Evolutionary conservation across 2,888 invertebrate species (phyloP).

Genomic region (Antitype chi): DNA sequence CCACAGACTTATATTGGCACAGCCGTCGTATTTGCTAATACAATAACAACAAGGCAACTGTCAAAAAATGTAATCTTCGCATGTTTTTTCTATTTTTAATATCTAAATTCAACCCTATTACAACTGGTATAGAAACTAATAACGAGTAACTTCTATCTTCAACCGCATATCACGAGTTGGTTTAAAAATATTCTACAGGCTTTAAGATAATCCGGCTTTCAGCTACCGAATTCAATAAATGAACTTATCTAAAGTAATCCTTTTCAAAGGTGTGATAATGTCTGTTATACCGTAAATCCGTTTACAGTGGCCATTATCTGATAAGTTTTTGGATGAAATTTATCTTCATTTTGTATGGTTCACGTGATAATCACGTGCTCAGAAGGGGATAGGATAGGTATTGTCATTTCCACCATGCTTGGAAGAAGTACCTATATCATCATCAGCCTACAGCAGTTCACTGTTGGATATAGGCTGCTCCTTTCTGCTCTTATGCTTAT

Average conservation of each 20-base stretch:
- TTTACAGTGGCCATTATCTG: conserved; percentile 27
- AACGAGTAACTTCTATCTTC: background rate
- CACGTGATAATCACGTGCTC: conserved; percentile 7
- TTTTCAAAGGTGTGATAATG: conserved; percentile 46
- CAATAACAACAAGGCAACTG: background rate
- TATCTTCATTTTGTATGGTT: background rate
- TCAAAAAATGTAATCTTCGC: no score
- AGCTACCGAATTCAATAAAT: conserved; percentile 46
- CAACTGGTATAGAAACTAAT: background rate
- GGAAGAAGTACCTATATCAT: no score
- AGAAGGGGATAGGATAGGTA: background rate
- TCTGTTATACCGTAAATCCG: conserved; percentile 29
- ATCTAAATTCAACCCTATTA: conserved; percentile 14
- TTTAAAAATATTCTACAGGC: conserved; percentile 2
- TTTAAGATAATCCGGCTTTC: conserved; percentile 36
- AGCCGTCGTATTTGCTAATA: no score
- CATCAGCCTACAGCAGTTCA: no score
- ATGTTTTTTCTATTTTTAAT: background rate
- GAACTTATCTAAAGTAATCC: conserved; percentile 42
- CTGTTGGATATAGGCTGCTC: no score
- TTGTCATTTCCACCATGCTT: no score
- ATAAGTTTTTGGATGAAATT: background rate
- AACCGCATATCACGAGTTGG: conserved; percentile 1
- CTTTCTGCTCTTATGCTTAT: no score
- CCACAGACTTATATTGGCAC: no score